A percentile compares a stretch with the other conserved stretches of the same genome.
phyloP scores from a whole-genome alignment of 2,888 invertebrate species.

The Saturnia japonica region DNA sequence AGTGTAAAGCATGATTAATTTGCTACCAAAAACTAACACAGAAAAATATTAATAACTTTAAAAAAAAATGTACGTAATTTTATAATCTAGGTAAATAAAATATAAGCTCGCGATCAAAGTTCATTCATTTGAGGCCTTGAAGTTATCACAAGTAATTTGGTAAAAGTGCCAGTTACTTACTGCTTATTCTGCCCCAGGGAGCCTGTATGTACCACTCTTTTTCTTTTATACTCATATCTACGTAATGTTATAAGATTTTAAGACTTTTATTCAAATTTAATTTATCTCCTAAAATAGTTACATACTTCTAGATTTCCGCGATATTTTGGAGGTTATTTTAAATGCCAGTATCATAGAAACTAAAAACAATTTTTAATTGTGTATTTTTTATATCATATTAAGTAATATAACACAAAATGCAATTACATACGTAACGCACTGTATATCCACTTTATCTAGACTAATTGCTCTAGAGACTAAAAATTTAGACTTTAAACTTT shows the following conservation, averaged over 20 bases:
- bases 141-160: not conserved
- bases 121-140: slow-evolving; percentile 18
- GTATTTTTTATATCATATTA: too few relatives aligned
- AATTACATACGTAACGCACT: too few relatives aligned
- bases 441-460: too few relatives aligned
- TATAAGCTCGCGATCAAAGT: slow-evolving; percentile 24
- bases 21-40: too few relatives aligned
- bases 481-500: too few relatives aligned
- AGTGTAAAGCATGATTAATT: too few relatives aligned
- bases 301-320: not conserved
- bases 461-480: too few relatives aligned
- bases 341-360: not conserved
- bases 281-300: not conserved
- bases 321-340: not conserved
- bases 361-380: too few relatives aligned
- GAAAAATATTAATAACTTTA: too few relatives aligned
- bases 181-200: slow-evolving; percentile 70
- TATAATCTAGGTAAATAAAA: slow-evolving; percentile 3
- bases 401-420: too few relatives aligned
- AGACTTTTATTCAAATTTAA: not conserved
- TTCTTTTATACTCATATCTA: slow-evolving; percentile 54
- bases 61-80: not conserved
- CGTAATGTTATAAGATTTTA: not conserved
- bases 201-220: slow-evolving; percentile 74
- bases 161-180: slow-evolving; percentile 51